Conservation (phyloP, 2,888 invertebrate species). For the Anticlea derivata region DNA sequence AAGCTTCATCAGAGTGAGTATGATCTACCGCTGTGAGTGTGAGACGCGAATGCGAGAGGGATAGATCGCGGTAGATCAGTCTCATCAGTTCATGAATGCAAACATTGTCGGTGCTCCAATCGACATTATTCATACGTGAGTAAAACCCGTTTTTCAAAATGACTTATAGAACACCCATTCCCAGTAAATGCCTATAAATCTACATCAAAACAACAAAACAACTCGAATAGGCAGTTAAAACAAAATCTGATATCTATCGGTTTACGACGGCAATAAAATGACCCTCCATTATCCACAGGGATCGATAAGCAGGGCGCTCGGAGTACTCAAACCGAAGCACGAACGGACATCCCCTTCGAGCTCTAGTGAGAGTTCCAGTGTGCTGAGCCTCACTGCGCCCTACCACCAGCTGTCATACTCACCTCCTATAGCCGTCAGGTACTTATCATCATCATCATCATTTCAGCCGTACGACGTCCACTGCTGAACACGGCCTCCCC, state of each 20-base stretch:
- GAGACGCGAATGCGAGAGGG: too few species aligned
- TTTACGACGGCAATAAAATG: slow-evolving; percentile 27
- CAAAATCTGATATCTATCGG: slow-evolving; percentile 25
- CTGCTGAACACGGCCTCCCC: too few species aligned
- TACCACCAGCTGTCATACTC: slow-evolving; percentile 79
- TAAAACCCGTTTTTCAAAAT: too few species aligned
- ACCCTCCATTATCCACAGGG: slow-evolving; percentile 25
- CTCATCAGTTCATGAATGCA: too few species aligned
- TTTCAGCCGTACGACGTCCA: too few species aligned
- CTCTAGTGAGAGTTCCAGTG: slow-evolving; percentile 86
- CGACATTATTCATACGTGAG: too few species aligned
- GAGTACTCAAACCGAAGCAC: slow-evolving; percentile 85
- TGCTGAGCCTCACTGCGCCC: slow-evolving; percentile 77
- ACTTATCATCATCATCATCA: neutral
- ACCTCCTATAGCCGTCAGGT: slow-evolving; percentile 78
- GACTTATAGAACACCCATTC: too few species aligned
- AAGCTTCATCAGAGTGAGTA: too few species aligned
- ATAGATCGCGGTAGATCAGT: too few species aligned
- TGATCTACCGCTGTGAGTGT: too few species aligned
- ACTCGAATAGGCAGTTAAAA: slow-evolving; percentile 17
- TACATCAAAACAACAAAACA: slow-evolving; percentile 21
- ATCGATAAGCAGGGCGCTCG: slow-evolving; percentile 86
- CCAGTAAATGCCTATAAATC: too few species aligned
- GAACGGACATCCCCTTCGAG: slow-evolving; percentile 88
- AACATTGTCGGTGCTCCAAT: too few species aligned